These are phyloP conservation scores for Globicephala melas DNA, from an alignment of 2,113 vertebrate species.

Conservation along the genomic window DNA sequence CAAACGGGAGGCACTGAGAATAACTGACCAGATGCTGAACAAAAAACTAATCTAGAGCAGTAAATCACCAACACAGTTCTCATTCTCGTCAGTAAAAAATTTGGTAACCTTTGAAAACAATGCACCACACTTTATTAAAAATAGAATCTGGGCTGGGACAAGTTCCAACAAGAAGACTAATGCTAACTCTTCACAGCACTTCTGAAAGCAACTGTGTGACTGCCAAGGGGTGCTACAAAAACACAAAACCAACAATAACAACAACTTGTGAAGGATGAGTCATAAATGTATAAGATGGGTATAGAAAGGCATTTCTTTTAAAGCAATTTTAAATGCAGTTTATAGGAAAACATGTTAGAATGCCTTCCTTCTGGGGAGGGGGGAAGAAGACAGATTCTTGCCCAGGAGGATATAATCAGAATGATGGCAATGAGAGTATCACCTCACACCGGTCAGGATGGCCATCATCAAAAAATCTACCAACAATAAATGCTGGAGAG, in stretches of 20 bases:
- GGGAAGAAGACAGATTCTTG: not conserved
- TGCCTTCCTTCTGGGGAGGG: not conserved
- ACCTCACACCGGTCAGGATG: no score
- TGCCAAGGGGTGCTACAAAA: not conserved
- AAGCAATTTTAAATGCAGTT: conserved; percentile 6
- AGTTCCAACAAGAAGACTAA: conserved; percentile 61
- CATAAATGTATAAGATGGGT: not conserved
- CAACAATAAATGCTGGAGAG: no score
- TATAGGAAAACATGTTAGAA: conserved; percentile 11
- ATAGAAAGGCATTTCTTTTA: conserved; percentile 21
- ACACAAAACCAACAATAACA: conserved; percentile 38
- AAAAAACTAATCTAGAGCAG: not conserved
- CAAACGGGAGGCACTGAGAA: not conserved
- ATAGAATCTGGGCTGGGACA: conserved; percentile 66
- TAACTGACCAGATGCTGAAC: conserved; percentile 28
- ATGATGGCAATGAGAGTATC: not conserved
- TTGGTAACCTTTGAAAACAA: conserved; percentile 57
- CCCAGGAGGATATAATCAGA: not conserved
- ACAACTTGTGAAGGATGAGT: not conserved
- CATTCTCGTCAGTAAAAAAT: conserved; percentile 16
- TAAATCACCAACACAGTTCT: conserved; percentile 31
- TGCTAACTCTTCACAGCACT: conserved; percentile 56
- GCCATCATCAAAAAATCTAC: no score
- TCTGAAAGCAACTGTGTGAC: conserved; percentile 37
- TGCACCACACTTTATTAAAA: conserved; percentile 61